phyloP scores from a whole-genome alignment of 2,113 vertebrate genomes.

The Sylvietta virens region DNA sequence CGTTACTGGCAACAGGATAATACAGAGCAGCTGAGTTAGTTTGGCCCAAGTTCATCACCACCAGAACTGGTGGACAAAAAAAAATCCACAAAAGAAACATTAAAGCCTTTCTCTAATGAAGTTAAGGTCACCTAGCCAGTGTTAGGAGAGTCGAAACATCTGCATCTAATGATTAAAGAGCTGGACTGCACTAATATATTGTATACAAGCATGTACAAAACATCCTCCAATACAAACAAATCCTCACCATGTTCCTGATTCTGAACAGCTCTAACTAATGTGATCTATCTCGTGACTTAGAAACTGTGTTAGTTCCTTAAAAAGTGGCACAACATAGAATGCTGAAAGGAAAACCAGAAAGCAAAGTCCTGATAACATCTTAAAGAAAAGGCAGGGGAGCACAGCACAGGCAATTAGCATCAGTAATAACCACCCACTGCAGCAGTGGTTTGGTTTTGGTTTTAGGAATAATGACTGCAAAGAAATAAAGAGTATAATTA shows the following conservation, averaged over 20 bases:
- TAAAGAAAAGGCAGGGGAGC: background rate
- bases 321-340: background rate
- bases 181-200: background rate
- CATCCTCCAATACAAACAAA: background rate
- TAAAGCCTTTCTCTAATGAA: background rate
- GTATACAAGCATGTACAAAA: background rate
- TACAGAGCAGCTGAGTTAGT: slow-evolving; percentile 11
- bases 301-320: background rate
- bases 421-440: background rate
- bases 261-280: background rate
- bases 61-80: background rate
- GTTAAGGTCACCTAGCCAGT: slow-evolving; percentile 22
- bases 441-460: background rate
- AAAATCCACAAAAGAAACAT: background rate
- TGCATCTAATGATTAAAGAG: background rate
- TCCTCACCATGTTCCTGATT: background rate
- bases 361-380: background rate
- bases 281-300: background rate
- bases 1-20: background rate
- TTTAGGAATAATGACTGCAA: background rate
- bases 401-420: background rate
- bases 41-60: background rate
- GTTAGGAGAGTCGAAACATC: background rate
- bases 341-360: background rate
- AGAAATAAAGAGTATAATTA: background rate